These are phyloP conservation scores for Saimiri boliviensis DNA, from an alignment of 2,113 vertebrate species.

Conservation along the genomic window DNA sequence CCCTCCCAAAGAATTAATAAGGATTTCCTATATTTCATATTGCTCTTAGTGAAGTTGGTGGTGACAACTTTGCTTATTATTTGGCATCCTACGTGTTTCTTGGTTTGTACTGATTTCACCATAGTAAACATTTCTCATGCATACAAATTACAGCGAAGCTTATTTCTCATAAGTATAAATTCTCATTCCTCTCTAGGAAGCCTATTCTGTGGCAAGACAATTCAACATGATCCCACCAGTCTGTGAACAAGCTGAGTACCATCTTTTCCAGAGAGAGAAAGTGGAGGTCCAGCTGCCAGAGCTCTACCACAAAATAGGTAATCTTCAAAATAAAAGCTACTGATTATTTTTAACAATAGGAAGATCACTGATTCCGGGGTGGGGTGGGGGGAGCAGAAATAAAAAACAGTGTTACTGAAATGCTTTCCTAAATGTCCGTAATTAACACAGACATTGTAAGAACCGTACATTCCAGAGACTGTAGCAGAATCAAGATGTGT, in stretches of 20 bases:
- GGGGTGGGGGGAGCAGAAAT: too few species aligned
- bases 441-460: background rate
- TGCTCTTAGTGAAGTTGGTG: background rate
- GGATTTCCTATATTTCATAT: background rate
- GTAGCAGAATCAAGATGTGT: background rate
- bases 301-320: slow-evolving; percentile 98
- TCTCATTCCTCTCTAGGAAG: slow-evolving; percentile 88
- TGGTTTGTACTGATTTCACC: background rate
- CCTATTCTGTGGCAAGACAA: slow-evolving; percentile 97
- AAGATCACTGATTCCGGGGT: background rate
- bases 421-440: slow-evolving; percentile 1
- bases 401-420: background rate
- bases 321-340: slow-evolving; percentile 39
- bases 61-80: background rate
- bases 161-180: background rate
- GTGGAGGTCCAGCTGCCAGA: slow-evolving; percentile 98
- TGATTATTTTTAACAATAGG: background rate
- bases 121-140: background rate
- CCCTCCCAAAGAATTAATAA: background rate
- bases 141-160: background rate
- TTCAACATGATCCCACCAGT: slow-evolving; percentile 98
- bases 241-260: slow-evolving; percentile 98
- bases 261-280: slow-evolving; percentile 98
- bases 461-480: background rate
- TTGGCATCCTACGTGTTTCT: background rate